A percentile compares a stretch with the other conserved stretches of the same genome.
phyloP scores from a whole-genome alignment of 1,140 invertebrate genomes.

The Aethina tumida region DNA sequence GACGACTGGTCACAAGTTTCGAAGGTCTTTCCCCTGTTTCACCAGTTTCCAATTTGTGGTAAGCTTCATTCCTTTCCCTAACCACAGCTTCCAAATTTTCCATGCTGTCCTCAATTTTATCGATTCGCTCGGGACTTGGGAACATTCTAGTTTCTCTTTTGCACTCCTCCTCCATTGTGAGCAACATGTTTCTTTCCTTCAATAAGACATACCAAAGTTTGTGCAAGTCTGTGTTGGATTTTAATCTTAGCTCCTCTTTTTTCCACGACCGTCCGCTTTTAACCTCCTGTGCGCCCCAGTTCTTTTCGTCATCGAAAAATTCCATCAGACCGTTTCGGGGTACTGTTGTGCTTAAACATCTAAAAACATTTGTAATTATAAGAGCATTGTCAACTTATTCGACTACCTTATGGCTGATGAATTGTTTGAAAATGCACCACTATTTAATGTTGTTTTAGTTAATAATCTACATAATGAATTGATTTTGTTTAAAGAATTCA shows the following conservation, averaged over 20 bases:
- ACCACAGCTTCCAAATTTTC: slow-evolving; percentile 86
- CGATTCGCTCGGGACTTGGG: slow-evolving; percentile 89
- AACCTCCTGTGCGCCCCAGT: slow-evolving; percentile 72
- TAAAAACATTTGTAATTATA: slow-evolving; percentile 6
- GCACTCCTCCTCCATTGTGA: slow-evolving; percentile 89
- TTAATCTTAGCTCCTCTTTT: slow-evolving; percentile 83
- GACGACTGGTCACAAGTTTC: slow-evolving; percentile 42
- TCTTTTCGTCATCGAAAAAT: slow-evolving; percentile 86
- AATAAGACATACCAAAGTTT: slow-evolving; percentile 94
- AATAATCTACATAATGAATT: slow-evolving; percentile 2
- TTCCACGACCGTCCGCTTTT: slow-evolving; percentile 83
- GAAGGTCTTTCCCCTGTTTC: slow-evolving; percentile 65
- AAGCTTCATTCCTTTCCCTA: slow-evolving; percentile 85
- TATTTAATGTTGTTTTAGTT: slow-evolving; percentile 1
- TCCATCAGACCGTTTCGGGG: slow-evolving; percentile 53
- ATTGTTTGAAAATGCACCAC: slow-evolving; percentile 1
- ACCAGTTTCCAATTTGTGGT: slow-evolving; percentile 84
- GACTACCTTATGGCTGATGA: neutral
- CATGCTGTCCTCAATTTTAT: slow-evolving; percentile 96
- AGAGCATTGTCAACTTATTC: no score
- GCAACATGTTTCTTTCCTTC: slow-evolving; percentile 94
- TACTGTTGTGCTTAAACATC: slow-evolving; percentile 13
- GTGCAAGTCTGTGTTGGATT: slow-evolving; percentile 93
- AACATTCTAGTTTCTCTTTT: slow-evolving; percentile 61
- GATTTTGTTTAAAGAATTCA: slow-evolving; percentile 5